Evolutionary conservation across 2,113 vertebrate species (phyloP), one percentile per base, ranked within the genome.

Genomic region (Menidia beryllina): DNA sequence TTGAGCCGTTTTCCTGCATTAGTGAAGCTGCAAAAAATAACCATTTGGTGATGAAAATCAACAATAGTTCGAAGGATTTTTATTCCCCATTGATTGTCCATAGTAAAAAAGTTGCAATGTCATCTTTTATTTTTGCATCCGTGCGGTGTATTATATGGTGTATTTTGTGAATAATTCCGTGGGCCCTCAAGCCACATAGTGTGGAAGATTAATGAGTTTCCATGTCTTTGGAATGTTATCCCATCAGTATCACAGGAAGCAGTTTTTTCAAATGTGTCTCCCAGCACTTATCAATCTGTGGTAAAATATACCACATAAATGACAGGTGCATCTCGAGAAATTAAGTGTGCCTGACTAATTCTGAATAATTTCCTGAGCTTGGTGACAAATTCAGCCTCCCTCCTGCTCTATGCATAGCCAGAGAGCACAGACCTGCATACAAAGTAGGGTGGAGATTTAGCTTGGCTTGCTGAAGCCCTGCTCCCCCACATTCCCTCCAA

Each of bases 381-480:
- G 72, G 72, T 83, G 84, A 88, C 83, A 89, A 86, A 91, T 88
- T 63, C 73, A 80, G 67, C 69, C 69, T 88, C 72, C 83, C 70
- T 75, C 65, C 70, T 79, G 86, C 85, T 78, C 80, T 61, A 81
- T 59, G 77, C 82, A 61, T 84, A 72, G 86, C 80, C 73, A 10
- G 70, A 6, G 69, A 83, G 79, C 52, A 38, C 54, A 60, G 76
- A 70, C 83, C 75, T 82, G 91, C 84, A 91, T 92, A 86, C 86
- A 83, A 90, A 91, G 80, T 57, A 90, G 85, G 71, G 55, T 38
- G 82, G 72, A 84, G 85, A 60, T 81, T 89, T 82, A 83, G 79
- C 80, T 77, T 75, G 81, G 85, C 83, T 85, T 72, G 72, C 61
- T 47, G 39, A 68, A 67, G 81, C 75, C 43, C 68, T 58, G 70